Conservation (phyloP, 1,140 invertebrate species). For the Bursaphelenchus mucronatus region DNA sequence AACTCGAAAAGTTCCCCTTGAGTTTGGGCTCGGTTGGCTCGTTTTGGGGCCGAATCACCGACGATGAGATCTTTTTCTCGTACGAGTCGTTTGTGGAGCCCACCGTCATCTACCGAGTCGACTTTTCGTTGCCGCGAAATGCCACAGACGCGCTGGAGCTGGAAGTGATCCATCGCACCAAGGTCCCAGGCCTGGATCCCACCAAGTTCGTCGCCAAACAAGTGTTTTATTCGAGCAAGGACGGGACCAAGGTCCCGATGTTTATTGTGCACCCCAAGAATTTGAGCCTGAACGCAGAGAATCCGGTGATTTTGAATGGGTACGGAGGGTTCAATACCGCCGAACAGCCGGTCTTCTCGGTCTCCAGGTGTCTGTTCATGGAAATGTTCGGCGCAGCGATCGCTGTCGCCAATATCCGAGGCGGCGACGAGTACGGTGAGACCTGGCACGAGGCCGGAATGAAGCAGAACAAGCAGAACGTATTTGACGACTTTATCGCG, state of each 20-base stretch:
- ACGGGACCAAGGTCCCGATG: slow-evolving; percentile 90
- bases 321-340: slow-evolving; percentile 96
- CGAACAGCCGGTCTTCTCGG: slow-evolving; percentile 77
- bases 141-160: slow-evolving; percentile 65
- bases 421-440: slow-evolving; percentile 89
- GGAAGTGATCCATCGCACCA: slow-evolving; percentile 77
- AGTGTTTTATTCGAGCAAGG: slow-evolving; percentile 88
- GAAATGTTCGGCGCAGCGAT: slow-evolving; percentile 81
- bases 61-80: slow-evolving; percentile 84
- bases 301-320: slow-evolving; percentile 81
- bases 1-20: slow-evolving; percentile 65
- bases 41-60: slow-evolving; percentile 77
- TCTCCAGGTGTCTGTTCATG: slow-evolving; percentile 79
- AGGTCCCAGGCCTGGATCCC: slow-evolving; percentile 77
- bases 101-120: slow-evolving; percentile 79
- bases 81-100: slow-evolving; percentile 90
- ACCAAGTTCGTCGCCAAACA: slow-evolving; percentile 78
- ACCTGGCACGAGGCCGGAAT: slow-evolving; percentile 90
- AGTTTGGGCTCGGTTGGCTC: slow-evolving; percentile 80
- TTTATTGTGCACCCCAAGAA: slow-evolving; percentile 84
- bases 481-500: slow-evolving; percentile 89
- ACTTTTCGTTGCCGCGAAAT: slow-evolving; percentile 70
- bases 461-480: slow-evolving; percentile 89
- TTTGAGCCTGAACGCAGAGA: slow-evolving; percentile 68
- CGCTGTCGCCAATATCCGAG: slow-evolving; percentile 87